Evolutionary conservation across 2,113 vertebrate genomes (phyloP), one percentile per base, ranked within the genome.

Genomic region (Ctenomys sociabilis): DNA sequence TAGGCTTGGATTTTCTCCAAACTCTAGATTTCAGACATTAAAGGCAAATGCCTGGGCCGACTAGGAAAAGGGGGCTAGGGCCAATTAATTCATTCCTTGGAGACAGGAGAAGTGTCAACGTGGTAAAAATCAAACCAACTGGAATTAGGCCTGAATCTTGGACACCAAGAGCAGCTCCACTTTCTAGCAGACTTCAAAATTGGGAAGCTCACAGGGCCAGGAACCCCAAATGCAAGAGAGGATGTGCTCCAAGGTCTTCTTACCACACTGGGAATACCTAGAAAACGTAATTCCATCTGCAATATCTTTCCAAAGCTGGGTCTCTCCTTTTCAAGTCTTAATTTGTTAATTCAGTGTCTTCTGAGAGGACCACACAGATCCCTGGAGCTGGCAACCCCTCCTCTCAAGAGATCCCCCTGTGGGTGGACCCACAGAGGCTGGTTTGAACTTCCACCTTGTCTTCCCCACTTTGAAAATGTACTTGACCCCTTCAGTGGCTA

Each of bases 21-120:
- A 84, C 35, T 13, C 78, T 72, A n/a, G 30, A 77, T 77, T 90
- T 94, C 84, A n/a, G 80, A 75, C 66, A 85, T 40, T 91, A 73
- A 97, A 97, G 70, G 88, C 93, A 96, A 95, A 95, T 43, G 72
- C 66, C 16, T 57, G 70, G 87, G 68, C 68, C 49, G 83, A 35
- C 4, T 22, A 86, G 57, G 52, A 52, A 21, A 95, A 81, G 52
- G 77, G n/a, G 45, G 81, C 72, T 54, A 80, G 26, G 86, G 13
- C 72, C 66, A 89, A 49, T 30, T 9, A 37, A 84, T 61, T 85
- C 30, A n/a, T 86, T 83, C n/a, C 12, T 78, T 43, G 52, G 80
- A 85, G 43, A 90, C 3, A 70, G n/a, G 40, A 28, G 8, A 82
- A 73, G 37, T 43, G 30, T 84, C 14, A 57, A 54, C 68, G 68